Evolutionary conservation across 2,113 vertebrate genomes (phyloP).

Genomic region (Gymnarchus niloticus): DNA sequence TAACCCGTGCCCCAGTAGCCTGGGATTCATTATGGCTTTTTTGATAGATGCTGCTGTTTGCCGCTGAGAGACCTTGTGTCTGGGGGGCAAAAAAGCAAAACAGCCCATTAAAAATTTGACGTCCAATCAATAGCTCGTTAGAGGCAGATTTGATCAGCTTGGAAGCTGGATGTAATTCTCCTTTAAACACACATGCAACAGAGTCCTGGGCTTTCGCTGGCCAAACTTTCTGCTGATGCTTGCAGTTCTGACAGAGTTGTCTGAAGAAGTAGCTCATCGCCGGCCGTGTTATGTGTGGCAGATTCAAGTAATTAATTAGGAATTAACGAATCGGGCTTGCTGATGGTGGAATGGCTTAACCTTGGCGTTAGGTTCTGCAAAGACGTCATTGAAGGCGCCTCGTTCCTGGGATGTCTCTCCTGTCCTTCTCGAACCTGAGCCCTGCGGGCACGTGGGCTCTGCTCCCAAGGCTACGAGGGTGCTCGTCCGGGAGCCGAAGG

Average conservation of each 20-base stretch:
- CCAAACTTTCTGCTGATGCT: not conserved
- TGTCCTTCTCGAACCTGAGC: not conserved
- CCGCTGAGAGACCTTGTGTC: slow-evolving; percentile 6
- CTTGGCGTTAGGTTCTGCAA: not conserved
- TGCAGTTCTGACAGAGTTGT: not conserved
- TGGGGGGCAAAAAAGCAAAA: slow-evolving; percentile 27
- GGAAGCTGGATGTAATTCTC: not conserved
- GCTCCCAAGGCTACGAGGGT: not conserved
- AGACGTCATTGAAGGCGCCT: not conserved
- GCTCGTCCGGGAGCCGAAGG: not conserved
- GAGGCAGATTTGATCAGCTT: slow-evolving; percentile 22
- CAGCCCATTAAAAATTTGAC: not conserved
- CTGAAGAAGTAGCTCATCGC: not conserved
- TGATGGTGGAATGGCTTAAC: not conserved
- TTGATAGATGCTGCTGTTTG: slow-evolving; percentile 30
- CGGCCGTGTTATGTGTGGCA: not conserved
- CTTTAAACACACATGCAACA: not conserved
- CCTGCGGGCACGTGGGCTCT: not conserved
- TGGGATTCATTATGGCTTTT: slow-evolving; percentile 14
- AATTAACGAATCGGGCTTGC: not conserved
- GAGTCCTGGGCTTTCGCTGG: not conserved
- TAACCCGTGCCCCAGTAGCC: not conserved
- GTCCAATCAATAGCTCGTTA: slow-evolving; percentile 37
- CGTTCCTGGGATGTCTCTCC: not conserved
- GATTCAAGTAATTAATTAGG: not conserved